Evolutionary conservation across 2,888 invertebrate genomes (phyloP), one percentile per base, ranked within the genome.

Genomic region (Marasmarcha lunaedactyla): DNA sequence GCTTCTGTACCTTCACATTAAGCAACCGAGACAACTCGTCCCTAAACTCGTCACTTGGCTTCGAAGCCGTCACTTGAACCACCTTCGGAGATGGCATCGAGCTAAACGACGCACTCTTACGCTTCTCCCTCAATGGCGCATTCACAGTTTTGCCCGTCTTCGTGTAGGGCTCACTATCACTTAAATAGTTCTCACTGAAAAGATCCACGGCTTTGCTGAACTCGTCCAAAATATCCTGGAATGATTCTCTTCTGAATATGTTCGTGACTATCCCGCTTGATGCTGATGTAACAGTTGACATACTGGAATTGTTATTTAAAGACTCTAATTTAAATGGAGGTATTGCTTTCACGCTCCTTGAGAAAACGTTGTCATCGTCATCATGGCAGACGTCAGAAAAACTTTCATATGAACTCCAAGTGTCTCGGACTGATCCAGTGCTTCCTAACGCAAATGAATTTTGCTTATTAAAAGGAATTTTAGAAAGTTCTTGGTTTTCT

Each of bases 131-230:
- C 1, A 60, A 43, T 1, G 58, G 48, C 14, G 65, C 42, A 2
- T 54, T 48, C 14, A 66, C 42, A 2, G 53, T 48, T 13, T 55
- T 51, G 14, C 51, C 37, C 4, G 34, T 34, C 45, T 67, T 71
- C 0, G 78, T 78, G 34, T 84, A 84, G 0, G 77, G 66, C 48
- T 84, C 83, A 46, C 73, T 63, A 54, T 84, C 83, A 59, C 83
- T 84, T 27, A 69, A 42, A 44, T 83, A 83, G 46, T 57, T 73
- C 48, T 83, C 83, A 50, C 73, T 71, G 43, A 84, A 81, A 54
- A 76, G 46, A 20, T 79, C 79, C n/a, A 81, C 71, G 0, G 76
- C 63, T 54, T 71, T 77, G 11, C 79, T 59, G 46, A 83, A 84
- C 40, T 83, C 77, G 0, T 70, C 58, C 9, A 81, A 47, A 1